Evolutionary conservation across 2,888 invertebrate genomes (phyloP), one percentile per base, ranked within the genome.

Genomic region (Drosophila subsilvestris): DNA sequence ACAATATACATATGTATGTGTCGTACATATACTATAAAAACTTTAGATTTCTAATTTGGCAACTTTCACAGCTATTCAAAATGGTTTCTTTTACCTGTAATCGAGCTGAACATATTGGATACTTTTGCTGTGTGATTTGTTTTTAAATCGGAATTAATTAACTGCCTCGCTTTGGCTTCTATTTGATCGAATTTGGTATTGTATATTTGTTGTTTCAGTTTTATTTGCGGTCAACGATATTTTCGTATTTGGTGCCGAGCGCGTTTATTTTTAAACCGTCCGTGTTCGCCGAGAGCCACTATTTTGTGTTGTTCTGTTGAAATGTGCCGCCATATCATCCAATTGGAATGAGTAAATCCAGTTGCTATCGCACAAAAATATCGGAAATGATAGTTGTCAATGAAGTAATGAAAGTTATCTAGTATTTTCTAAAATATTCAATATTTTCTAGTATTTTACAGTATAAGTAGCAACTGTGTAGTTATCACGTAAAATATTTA

Each of bases 61-160:
- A 86, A 87, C 87, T 82, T 82, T 82, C 82, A 87, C 86, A 50
- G 58, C 32, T 20, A 62, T 55, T 57, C n/a, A 58, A 58, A 43
- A 37, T 44, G 45, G 44, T 48, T 72, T 27, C 50, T 17, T 80
- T 91, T 92, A 92, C 92, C 92, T 92, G 92, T 90, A 74, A 92
- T 80, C 78, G 92, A 91, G 89, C 91, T 92, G 89, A 92, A 92
- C 92, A 92, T 92, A 68, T 89, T 90, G 82, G 82, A 47, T 17
- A 43, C 48, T 55, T 67, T 58, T 54, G 20, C 45, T 63, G 37
- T 7, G 37, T 14, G 37, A 14, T 58, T 67, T 44, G 22, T 65
- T 73, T 58, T 57, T 49, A 70, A 51, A 62, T 54, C 71, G 20
- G 63, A 59, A 29, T 57, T 49, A 47, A 37, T 17, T 44, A 67